These are phyloP conservation scores for Orientallactaga bullata DNA, from an alignment of 2,113 vertebrate species.

Conservation along the genomic window DNA sequence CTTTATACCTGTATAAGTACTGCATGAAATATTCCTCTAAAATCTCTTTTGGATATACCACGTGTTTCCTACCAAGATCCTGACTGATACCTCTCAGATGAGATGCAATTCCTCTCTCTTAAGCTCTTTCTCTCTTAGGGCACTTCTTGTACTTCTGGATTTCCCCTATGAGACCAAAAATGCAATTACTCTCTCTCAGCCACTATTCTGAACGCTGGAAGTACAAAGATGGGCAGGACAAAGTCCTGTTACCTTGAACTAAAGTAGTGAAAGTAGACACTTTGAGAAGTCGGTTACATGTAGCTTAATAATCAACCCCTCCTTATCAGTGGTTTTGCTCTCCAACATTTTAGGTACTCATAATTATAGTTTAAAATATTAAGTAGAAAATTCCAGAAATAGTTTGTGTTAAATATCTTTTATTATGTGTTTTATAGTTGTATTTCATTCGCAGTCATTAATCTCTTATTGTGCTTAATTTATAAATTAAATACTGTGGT, in stretches of 20 bases:
- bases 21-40: background rate
- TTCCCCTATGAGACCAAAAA: background rate
- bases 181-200: background rate
- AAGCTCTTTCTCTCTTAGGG: background rate
- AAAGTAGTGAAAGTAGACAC: background rate
- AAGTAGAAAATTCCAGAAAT: background rate
- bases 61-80: background rate
- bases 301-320: background rate
- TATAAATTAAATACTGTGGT: background rate
- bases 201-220: background rate
- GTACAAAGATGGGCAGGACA: background rate
- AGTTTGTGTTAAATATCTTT: background rate
- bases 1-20: background rate
- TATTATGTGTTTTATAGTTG: background rate
- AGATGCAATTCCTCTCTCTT: background rate
- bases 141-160: background rate
- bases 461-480: background rate
- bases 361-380: background rate
- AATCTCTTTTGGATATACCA: background rate
- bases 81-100: too few species aligned
- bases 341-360: background rate
- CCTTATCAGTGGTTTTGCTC: background rate
- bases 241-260: background rate
- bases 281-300: background rate
- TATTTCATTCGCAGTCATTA: background rate